phyloP scores from a whole-genome alignment of 2,113 vertebrate genomes.

The Axis porcinus region DNA sequence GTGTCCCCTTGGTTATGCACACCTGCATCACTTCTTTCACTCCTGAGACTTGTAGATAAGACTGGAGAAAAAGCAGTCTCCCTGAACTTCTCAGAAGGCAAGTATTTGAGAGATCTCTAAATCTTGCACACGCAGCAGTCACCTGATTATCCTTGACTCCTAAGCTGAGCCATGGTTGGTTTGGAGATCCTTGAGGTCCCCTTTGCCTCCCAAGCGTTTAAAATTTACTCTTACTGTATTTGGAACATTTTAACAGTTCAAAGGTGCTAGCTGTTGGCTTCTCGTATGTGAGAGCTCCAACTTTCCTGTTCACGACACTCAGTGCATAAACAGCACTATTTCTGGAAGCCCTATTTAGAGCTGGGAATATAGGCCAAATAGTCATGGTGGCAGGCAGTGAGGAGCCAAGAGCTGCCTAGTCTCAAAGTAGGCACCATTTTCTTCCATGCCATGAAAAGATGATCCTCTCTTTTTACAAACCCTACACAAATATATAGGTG shows the following conservation, averaged over 20 bases:
- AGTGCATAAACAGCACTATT: constrained; percentile 37
- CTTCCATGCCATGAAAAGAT: neutral
- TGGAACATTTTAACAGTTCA: neutral
- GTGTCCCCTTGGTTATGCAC: neutral
- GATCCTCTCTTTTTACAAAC: neutral
- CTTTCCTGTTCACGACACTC: neutral
- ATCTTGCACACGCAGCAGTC: neutral
- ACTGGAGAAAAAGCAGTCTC: neutral
- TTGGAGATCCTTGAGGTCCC: neutral
- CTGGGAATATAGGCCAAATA: neutral
- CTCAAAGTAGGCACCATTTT: neutral
- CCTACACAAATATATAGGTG: neutral
- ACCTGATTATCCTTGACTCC: neutral
- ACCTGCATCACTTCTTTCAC: neutral
- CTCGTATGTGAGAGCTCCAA: neutral
- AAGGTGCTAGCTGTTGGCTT: neutral
- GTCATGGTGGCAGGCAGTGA: neutral
- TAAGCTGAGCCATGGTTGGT: neutral
- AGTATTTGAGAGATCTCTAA: neutral
- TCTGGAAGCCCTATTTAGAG: constrained; percentile 41
- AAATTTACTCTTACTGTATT: neutral
- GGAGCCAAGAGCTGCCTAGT: neutral
- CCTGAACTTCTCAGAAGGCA: neutral
- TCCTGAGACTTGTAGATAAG: neutral
- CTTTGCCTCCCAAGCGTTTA: neutral